Conservation (phyloP, 2,888 invertebrate species). For the Cosmorhoe ocellata region DNA sequence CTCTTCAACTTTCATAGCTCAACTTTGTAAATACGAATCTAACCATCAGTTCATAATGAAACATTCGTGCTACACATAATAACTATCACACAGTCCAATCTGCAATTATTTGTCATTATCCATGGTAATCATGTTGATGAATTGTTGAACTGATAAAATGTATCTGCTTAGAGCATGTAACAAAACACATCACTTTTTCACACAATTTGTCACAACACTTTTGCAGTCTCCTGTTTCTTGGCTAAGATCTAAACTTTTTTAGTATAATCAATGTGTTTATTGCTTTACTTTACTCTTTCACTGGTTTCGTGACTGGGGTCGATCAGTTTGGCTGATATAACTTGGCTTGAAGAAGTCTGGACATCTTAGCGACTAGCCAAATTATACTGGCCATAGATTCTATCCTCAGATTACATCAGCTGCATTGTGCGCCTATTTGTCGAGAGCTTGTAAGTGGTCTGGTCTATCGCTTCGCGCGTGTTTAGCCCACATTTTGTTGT, state of each 20-base stretch:
- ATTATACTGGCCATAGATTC: neutral
- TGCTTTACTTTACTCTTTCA: neutral
- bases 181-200: neutral
- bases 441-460: slow-evolving; percentile 87
- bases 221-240: neutral
- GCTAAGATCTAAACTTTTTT: neutral
- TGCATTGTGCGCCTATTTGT: slow-evolving; percentile 51
- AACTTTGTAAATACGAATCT: neutral
- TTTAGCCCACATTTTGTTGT: slow-evolving; percentile 94
- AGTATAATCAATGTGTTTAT: neutral
- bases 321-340: neutral
- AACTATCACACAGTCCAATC: slow-evolving; percentile 20
- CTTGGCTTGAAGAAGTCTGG: neutral
- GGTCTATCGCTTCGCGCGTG: slow-evolving; percentile 90
- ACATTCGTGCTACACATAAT: slow-evolving; percentile 14
- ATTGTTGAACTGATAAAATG: neutral
- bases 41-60: slow-evolving; percentile 7
- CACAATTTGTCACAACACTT: slow-evolving; percentile 2
- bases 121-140: neutral
- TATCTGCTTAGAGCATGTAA: neutral
- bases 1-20: neutral
- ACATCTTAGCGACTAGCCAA: neutral
- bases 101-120: slow-evolving; percentile 17
- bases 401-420: neutral
- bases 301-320: neutral